Evolutionary conservation across 2,888 invertebrate genomes (phyloP), one percentile per base, ranked within the genome.

Genomic region (Meta bourneti): DNA sequence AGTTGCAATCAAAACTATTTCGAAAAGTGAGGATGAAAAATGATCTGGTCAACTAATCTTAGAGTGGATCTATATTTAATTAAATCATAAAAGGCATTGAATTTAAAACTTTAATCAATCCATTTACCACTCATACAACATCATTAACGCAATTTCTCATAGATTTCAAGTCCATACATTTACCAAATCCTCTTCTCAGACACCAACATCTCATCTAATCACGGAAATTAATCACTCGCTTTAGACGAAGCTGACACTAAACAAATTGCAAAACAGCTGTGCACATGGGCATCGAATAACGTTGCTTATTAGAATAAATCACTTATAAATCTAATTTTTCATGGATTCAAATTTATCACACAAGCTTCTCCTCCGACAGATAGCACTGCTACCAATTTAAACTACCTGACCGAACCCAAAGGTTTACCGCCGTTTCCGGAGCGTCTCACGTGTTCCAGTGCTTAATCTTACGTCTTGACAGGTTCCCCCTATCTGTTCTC

Each of bases 391-490:
- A 34, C 51, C 78, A n/a, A 78, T 78, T 78, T 78, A 78, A 78
- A 78, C 52, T 52, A 78, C 78, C 19, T 49, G 72, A 75, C 75
- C 75, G 49, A 75, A 48, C 78, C 78, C 51, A 78, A 16, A 16
- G 78, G 34, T 48, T 49, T 13, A 52, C 52, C 48, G 34, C 7
- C 51, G 85, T 79, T 87, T 87, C 86, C 86, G 79, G 86, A 34
- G 61, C 8, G 19, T 51, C 48, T 51, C 84, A 54, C 84, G 69
- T 61, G 78, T n/a, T 78, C 69, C 16, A 61, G 7, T 52, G 72
- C 88, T 88, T 88, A 88, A 88, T 88, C 88, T 88, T 71, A 16
- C 11, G 6, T 48, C 20, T 74, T 88, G 88, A 88, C 88, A 88
- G 80, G 72, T 79, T 51, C 13, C 69, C n/a, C 19, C 8, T 51